Base-by-base conservation (phyloP, 1,140 invertebrate species). In the Zaprionus capensis region DNA sequence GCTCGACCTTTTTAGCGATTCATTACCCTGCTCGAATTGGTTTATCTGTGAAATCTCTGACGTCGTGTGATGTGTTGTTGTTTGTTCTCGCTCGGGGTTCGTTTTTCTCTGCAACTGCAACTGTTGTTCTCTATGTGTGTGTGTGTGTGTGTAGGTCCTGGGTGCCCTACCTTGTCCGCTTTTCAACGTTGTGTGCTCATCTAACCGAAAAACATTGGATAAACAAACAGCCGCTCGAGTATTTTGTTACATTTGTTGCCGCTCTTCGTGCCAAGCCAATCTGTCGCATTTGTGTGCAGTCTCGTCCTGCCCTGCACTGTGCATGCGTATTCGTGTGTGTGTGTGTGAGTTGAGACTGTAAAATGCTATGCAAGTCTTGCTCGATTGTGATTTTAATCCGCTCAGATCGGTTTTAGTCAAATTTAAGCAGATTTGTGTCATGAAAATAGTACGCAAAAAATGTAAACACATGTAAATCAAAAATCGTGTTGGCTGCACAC, bases 141-240 rank as follows among this genome's bases (percentile, higher is more conserved):
- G 9, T 31, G 38, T 22, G n/a, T 17, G 5, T 41, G 15, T 41
- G 38, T 65, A 71, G 51, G 51, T 59, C 56, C 68, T 67, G 46
- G 31, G 38, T 70, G 64, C 76, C 67, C 70, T 85, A 88, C 84
- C 80, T 88, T 84, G 53, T 46, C 46, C 76, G 71, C 71, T 85
- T 80, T 78, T 56, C 74, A 88, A 46, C n/a, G 84, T 79, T 91
- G 86, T 91, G 86, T 92, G 82, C 86, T 81, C 87, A 91, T 84
- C 88, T 85, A 92, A 92, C 91, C 91, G 87, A 90, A 91, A 81
- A 92, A 92, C 91, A 92, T 90, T 91, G 91, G 91, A 92, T 92
- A 92, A 92, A 92, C 91, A 92, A 92, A 92, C 82, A 92, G 91
- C 76, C 75, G 82, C 59, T 91, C 78, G 81, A 88, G 81, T 82